A percentile compares a stretch with the other conserved stretches of the same genome.
Evolutionary conservation across 92 coral and sea anemone genomes (phyloP).

Genomic region (Blastomussa wellsi): DNA sequence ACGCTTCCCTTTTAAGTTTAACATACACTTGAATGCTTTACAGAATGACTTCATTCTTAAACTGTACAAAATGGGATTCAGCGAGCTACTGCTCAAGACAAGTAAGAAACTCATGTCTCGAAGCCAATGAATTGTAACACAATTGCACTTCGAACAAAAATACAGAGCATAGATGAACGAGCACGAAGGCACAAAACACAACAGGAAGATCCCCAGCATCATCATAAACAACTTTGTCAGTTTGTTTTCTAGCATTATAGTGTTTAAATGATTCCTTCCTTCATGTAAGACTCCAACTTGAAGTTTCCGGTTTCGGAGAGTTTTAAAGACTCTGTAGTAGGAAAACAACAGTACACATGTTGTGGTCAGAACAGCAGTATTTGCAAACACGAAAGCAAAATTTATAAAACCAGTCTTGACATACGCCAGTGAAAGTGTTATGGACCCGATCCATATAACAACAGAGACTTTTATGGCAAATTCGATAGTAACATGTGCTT

Average conservation of each 20-base stretch:
- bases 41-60: constrained; percentile 5
- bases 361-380: constrained; percentile 61
- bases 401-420: constrained; percentile 57
- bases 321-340: constrained; percentile 49
- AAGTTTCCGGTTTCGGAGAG: constrained; percentile 6
- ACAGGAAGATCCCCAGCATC: not conserved
- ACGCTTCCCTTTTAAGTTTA: not conserved
- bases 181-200: constrained; percentile 8
- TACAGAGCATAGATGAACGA: not conserved
- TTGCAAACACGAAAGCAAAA: constrained; percentile 72
- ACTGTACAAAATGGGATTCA: constrained; percentile 19
- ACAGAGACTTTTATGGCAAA: constrained; percentile 31
- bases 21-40: not conserved
- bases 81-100: constrained; percentile 1
- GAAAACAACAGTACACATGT: constrained; percentile 48
- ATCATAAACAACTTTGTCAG: not conserved
- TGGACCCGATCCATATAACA: constrained; percentile 52
- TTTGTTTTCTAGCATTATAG: not conserved
- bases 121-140: constrained; percentile 1
- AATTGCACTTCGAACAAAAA: constrained; percentile 1
- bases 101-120: constrained; percentile 14
- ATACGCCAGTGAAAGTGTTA: constrained; percentile 57
- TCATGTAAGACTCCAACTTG: constrained; percentile 5
- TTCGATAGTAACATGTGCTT: constrained; percentile 28
- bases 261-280: not conserved